Evolutionary conservation across 2,113 vertebrate genomes (phyloP).

Genomic region (Procavia capensis): DNA sequence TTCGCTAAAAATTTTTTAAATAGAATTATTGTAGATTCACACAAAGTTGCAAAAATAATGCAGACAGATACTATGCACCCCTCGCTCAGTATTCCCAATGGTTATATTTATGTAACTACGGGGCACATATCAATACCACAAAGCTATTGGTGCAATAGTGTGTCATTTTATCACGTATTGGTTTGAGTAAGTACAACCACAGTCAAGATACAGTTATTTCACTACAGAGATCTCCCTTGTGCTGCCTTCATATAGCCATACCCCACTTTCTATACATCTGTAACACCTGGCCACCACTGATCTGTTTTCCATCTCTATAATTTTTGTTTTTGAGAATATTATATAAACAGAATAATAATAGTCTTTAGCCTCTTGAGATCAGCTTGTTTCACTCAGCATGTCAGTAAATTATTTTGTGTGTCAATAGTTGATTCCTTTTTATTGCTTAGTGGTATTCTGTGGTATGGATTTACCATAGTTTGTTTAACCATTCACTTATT

Average conservation of each 20-base stretch:
- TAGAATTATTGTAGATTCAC: background rate
- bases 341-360: background rate
- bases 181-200: background rate
- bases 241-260: background rate
- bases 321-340: background rate
- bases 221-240: background rate
- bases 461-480: background rate
- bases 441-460: background rate
- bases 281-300: background rate
- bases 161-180: background rate
- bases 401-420: background rate
- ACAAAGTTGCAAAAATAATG: conserved; percentile 3
- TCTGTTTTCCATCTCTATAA: background rate
- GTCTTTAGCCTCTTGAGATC: background rate
- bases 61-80: background rate
- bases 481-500: background rate
- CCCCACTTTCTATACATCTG: background rate
- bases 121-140: background rate
- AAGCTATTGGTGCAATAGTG: background rate
- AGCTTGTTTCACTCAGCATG: background rate
- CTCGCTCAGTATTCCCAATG: background rate
- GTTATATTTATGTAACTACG: background rate
- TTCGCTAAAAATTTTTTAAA: background rate
- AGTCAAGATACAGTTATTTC: background rate
- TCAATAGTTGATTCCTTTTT: background rate